These are phyloP conservation scores for Sialia sialis DNA, from an alignment of 2,113 vertebrate species.

Conservation along the genomic window DNA sequence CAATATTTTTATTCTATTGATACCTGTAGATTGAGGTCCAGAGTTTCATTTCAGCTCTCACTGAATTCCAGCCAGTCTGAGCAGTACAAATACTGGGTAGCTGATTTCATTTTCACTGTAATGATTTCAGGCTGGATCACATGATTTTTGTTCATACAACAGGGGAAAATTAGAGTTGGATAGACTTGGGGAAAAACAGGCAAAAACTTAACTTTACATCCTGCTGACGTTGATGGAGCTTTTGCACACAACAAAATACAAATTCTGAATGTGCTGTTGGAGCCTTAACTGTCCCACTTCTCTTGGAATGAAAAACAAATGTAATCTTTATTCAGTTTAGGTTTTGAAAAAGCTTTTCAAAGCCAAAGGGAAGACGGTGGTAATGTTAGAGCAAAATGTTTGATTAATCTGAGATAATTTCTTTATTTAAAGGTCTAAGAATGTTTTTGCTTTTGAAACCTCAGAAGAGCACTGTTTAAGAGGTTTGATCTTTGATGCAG, in stretches of 20 bases:
- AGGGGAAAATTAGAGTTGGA: background rate
- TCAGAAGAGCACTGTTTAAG: background rate
- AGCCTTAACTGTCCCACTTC: background rate
- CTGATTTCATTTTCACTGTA: background rate
- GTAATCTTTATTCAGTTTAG: background rate
- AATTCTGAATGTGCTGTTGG: background rate
- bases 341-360: background rate
- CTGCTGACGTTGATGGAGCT: background rate
- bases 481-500: background rate
- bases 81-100: background rate
- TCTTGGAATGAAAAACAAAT: background rate
- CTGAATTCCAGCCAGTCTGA: background rate
- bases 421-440: background rate
- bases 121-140: background rate
- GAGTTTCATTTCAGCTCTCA: background rate
- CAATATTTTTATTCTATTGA: rapidly evolving
- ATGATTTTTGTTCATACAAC: background rate
- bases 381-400: background rate
- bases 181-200: background rate
- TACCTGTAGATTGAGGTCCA: background rate
- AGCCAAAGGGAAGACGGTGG: background rate
- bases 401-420: background rate
- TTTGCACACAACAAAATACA: background rate
- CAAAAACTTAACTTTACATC: background rate
- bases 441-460: background rate